Evolutionary conservation across 2,888 invertebrate genomes (phyloP).

Genomic region (Sarcophaga rosellei): DNA sequence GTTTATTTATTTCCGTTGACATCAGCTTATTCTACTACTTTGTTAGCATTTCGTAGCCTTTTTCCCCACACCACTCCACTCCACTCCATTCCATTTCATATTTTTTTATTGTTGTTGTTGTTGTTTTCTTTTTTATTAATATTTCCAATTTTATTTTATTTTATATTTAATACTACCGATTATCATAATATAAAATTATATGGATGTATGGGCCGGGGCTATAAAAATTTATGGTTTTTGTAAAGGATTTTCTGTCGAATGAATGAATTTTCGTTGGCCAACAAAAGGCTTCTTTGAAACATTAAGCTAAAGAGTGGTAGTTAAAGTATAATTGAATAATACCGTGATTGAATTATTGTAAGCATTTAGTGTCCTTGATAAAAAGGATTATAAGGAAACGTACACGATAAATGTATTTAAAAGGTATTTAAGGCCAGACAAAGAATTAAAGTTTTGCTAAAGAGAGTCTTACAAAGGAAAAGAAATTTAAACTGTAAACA

Average conservation of each 20-base stretch:
- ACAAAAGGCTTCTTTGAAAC: no score
- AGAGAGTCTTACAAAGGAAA: no score
- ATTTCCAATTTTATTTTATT: conserved; percentile 4
- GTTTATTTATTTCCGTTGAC: conserved; percentile 65
- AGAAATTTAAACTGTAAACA: no score
- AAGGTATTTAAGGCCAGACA: no score
- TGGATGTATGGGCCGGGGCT: not conserved
- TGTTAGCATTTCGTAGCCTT: not conserved
- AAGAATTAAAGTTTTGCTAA: no score
- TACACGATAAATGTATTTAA: no score
- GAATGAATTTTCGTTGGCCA: no score
- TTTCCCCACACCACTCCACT: not conserved
- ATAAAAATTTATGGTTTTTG: conserved; percentile 59
- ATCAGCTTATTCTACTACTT: conserved; percentile 49
- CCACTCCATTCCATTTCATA: no score
- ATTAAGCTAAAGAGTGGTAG: not conserved
- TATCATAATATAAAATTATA: conserved; percentile 45
- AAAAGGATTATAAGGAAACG: not conserved
- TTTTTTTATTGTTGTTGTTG: no score
- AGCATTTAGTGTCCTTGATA: not conserved
- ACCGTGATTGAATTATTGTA: conserved; percentile 3
- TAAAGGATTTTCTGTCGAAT: conserved; percentile 18
- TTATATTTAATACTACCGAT: conserved; percentile 57
- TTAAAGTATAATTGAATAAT: conserved; percentile 41
- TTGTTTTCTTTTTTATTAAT: not conserved